These are phyloP conservation scores for Montifringilla adamsi DNA, from an alignment of 2,113 vertebrate species.

Conservation along the genomic window DNA sequence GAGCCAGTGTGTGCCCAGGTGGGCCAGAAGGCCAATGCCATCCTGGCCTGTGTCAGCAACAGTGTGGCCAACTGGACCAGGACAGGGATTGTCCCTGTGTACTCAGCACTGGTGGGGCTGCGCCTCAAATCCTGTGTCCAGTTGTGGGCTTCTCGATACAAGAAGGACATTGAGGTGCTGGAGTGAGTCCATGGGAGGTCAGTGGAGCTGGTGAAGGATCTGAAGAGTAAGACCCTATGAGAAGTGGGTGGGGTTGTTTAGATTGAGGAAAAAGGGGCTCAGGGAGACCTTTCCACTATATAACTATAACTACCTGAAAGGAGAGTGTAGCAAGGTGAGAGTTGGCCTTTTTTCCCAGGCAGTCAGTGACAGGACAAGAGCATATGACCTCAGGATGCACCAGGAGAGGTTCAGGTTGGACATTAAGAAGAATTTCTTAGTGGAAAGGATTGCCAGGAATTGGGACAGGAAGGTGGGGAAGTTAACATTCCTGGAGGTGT, in stretches of 20 bases:
- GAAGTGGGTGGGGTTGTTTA: neutral
- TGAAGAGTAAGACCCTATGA: neutral
- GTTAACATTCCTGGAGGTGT: neutral
- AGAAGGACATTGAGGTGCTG: neutral
- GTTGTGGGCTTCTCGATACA: neutral
- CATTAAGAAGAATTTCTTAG: neutral
- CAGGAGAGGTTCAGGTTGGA: neutral
- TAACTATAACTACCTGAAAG: neutral
- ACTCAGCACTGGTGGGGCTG: accelerated
- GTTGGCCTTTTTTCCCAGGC: neutral
- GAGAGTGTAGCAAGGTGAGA: neutral
- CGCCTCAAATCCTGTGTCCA: accelerated
- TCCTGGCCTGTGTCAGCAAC: neutral
- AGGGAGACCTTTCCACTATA: neutral
- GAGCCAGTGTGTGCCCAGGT: neutral
- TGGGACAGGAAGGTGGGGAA: neutral
- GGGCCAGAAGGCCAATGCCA: neutral
- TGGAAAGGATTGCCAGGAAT: neutral
- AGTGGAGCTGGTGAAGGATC: neutral
- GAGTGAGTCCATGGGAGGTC: accelerated
- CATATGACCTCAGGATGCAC: neutral
- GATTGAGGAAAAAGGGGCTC: neutral
- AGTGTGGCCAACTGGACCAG: neutral
- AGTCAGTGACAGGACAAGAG: neutral
- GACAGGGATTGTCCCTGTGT: neutral